Percentiles rank a stretch among this genome's conserved stretches.
phyloP scores from a whole-genome alignment of 2,888 invertebrate species.

The Cosmia trapezina region DNA sequence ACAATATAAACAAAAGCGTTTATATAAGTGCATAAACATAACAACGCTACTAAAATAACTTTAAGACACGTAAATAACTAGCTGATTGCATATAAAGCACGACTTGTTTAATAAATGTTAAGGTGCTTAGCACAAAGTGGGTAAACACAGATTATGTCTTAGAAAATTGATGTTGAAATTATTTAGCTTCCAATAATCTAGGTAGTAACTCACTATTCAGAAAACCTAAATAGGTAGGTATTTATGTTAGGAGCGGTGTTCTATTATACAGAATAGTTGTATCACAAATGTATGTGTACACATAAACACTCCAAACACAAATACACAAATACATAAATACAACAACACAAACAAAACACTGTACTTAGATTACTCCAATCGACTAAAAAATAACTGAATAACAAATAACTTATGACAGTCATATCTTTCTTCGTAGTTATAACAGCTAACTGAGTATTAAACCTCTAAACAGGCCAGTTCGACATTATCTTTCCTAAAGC shows the following conservation, averaged over 20 bases:
- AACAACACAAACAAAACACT: too few relatives aligned
- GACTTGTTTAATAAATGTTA: constrained; percentile 48
- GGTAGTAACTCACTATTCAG: constrained; percentile 8
- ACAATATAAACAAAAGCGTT: constrained; percentile 16
- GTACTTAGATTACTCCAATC: background rate
- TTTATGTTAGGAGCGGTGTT: background rate
- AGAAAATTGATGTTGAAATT: constrained; percentile 37
- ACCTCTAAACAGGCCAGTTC: background rate
- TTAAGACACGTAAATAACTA: constrained; percentile 19
- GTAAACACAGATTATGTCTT: constrained; percentile 23
- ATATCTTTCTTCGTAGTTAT: too few relatives aligned
- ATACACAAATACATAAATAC: too few relatives aligned
- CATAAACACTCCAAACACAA: too few relatives aligned
- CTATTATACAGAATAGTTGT: too few relatives aligned
- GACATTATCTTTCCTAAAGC: constrained; percentile 9
- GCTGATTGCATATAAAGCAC: constrained; percentile 37
- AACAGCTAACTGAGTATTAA: background rate
- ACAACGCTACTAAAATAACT: constrained; percentile 35
- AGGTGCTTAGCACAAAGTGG: constrained; percentile 33
- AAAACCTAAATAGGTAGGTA: constrained; percentile 28
- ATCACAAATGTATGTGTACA: background rate
- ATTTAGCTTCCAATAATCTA: constrained; percentile 23
- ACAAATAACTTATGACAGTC: background rate
- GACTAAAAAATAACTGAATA: background rate
- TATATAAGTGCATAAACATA: background rate